phyloP scores from a whole-genome alignment of 2,797 vertebrate species.

The Malacoctenus gilli region DNA sequence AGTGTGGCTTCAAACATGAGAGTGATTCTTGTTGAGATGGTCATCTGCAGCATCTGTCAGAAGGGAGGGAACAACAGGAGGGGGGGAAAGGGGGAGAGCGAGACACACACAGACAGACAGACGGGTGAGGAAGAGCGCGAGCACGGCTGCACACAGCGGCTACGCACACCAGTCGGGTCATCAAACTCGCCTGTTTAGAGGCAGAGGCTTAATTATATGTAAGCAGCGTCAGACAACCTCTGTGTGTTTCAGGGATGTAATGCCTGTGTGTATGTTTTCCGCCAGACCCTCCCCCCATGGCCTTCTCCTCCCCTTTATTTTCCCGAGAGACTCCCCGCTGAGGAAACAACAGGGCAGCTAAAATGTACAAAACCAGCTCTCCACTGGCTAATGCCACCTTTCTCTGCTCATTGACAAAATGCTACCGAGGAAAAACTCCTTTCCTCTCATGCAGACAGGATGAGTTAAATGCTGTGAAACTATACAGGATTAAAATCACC shows the following conservation, averaged over 20 bases:
- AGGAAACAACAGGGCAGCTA: constrained; percentile 82
- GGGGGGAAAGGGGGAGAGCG: neutral
- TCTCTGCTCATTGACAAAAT: constrained; percentile 52
- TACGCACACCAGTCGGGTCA: constrained; percentile 56
- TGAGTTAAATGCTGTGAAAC: too few species aligned
- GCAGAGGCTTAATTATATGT: constrained; percentile 73
- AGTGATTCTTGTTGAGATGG: constrained; percentile 68
- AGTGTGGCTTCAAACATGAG: constrained; percentile 68
- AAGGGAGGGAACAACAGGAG: constrained; percentile 16
- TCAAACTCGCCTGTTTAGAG: constrained; percentile 67
- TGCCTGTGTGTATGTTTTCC: constrained; percentile 59
- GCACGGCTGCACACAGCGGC: constrained; percentile 23
- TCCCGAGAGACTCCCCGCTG: constrained; percentile 80
- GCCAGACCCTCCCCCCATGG: constrained; percentile 66
- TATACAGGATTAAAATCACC: too few species aligned
- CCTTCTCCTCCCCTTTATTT: constrained; percentile 73
- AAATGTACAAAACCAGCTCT: constrained; percentile 80
- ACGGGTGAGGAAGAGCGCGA: neutral
- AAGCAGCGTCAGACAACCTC: constrained; percentile 69
- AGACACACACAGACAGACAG: neutral
- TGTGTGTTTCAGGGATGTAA: constrained; percentile 71
- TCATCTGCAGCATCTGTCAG: constrained; percentile 60
- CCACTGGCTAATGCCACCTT: constrained; percentile 61
- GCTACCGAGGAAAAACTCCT: constrained; percentile 25
- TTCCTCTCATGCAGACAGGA: constrained; percentile 30